phyloP scores from a whole-genome alignment of 2,888 invertebrate species.

The Xanthia togata region DNA sequence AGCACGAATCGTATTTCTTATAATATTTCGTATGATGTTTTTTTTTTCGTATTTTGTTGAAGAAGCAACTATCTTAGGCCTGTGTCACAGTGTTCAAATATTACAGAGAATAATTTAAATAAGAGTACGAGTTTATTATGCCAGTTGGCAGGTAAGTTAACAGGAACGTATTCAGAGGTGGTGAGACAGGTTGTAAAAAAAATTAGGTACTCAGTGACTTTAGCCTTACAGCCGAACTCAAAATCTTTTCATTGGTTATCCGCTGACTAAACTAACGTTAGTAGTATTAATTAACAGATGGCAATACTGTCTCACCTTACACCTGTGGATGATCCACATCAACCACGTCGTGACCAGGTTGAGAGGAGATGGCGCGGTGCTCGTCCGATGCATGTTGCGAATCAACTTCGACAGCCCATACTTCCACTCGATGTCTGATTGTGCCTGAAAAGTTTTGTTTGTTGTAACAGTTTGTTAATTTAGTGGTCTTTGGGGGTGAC shows the following conservation, averaged over 20 bases:
- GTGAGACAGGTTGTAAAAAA: too few relatives aligned
- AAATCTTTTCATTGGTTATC: neutral
- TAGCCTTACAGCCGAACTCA: neutral
- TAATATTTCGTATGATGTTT: too few relatives aligned
- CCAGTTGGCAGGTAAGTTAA: too few relatives aligned
- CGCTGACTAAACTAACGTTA: neutral
- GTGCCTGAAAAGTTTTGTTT: slow-evolving; percentile 92
- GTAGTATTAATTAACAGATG: neutral
- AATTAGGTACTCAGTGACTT: neutral
- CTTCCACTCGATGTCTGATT: slow-evolving; percentile 99
- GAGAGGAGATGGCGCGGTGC: slow-evolving; percentile 99
- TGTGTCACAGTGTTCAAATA: too few relatives aligned
- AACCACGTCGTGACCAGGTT: slow-evolving; percentile 99
- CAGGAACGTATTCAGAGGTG: too few relatives aligned
- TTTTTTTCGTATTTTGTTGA: too few relatives aligned
- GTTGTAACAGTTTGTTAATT: neutral
- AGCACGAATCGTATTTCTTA: neutral
- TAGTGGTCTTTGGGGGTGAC: neutral
- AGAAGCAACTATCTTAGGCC: too few relatives aligned
- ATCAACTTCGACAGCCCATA: slow-evolving; percentile 99
- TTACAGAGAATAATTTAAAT: too few relatives aligned
- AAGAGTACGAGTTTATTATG: too few relatives aligned
- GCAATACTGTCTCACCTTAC: slow-evolving; percentile 90
- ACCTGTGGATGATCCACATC: slow-evolving; percentile 95
- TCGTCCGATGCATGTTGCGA: slow-evolving; percentile 99